Evolutionary conservation across 1,140 invertebrate genomes (phyloP), one percentile per base, ranked within the genome.

Genomic region (Sminthurinus signatus): DNA sequence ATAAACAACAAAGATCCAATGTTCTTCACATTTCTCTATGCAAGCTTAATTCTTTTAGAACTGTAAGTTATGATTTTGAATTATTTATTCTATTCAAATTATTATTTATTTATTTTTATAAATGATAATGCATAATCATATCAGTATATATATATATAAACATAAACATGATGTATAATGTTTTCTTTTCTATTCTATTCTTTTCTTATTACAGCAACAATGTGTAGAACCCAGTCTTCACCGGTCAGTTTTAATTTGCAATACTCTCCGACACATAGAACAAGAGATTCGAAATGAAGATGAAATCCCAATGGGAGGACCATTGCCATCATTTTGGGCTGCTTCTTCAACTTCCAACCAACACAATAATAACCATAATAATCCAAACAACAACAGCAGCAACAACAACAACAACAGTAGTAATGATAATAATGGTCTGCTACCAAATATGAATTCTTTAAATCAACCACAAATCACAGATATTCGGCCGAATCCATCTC

Each of bases 21-120:
- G 89, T 96, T 69, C 84, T 95, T 72, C 93, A 94, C 74, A 84
- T 95, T 46, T 94, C 91, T 56, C 91, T 95, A 84, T 87, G 88
- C 75, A 97, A 97, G 78, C 79, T 97, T 61, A 88, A 88, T 59
- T 64, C 57, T 25, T 72, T 69, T 58, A 50, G 70, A 69, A 65
- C 67, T 19, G 70, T 72, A 67, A 64, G 70, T 32, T 32, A 52
- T 14, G 29, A 21, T 42, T 56, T 23, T 27, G 3, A 39, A 51
- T 42, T 58, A 36, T 42, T 17, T 23, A 54, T 14, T 54, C 27
- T 54, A 14, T n/a, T 27, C 27, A 27, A 25, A 50, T 12, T 50
- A n/a, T n/a, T n/a, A n/a, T n/a, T n/a, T n/a, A n/a, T n/a, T n/a
- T n/a, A n/a, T n/a, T n/a, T n/a, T n/a, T n/a, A n/a, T n/a, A n/a